Evolutionary conservation across 2,888 invertebrate species (phyloP).

Genomic region (Drosophila monieri): DNA sequence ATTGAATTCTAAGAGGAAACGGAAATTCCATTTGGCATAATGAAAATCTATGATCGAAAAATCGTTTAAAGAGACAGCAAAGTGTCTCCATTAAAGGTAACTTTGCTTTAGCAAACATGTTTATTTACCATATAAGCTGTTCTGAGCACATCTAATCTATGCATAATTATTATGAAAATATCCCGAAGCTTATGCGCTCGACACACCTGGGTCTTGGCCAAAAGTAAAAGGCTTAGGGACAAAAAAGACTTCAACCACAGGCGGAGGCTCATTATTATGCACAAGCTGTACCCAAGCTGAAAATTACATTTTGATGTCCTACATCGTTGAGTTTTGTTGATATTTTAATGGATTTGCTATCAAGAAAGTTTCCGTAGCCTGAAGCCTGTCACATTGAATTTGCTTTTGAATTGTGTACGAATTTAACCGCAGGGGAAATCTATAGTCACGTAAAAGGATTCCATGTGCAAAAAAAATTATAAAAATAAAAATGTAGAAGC

Average conservation of each 20-base stretch:
- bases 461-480: background rate
- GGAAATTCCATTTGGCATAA: conserved; percentile 58
- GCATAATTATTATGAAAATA: conserved; percentile 54
- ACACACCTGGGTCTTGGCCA: conserved; percentile 30
- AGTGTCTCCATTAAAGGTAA: conserved; percentile 7
- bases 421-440: conserved; percentile 51
- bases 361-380: conserved; percentile 57
- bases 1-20: conserved; percentile 42
- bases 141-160: conserved; percentile 34
- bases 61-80: background rate
- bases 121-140: conserved; percentile 21
- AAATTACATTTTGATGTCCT: conserved; percentile 76
- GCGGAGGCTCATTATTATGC: conserved; percentile 66
- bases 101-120: conserved; percentile 2
- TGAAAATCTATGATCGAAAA: conserved; percentile 63
- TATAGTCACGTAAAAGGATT: background rate
- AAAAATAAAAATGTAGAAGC: conserved; percentile 3
- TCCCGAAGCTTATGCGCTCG: background rate
- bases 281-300: conserved; percentile 64
- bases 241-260: conserved; percentile 14
- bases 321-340: conserved; percentile 70
- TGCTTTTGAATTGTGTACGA: conserved; percentile 54
- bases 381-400: conserved; percentile 69
- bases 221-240: conserved; percentile 51
- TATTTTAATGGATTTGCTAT: conserved; percentile 75